Conservation (phyloP, 1,140 invertebrate species). For the Diprion similis region DNA sequence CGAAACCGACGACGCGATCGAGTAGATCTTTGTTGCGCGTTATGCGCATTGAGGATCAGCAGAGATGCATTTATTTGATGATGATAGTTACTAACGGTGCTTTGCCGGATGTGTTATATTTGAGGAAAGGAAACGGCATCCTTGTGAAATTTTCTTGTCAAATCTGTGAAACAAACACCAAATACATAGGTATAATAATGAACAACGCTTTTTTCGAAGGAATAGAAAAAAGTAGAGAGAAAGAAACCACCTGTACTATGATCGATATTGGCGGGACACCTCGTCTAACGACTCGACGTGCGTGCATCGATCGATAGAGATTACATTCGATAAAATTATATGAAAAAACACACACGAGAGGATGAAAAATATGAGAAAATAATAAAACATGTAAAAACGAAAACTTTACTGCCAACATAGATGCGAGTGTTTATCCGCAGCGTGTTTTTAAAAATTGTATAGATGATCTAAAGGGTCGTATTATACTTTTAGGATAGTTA, state of each 20-base stretch:
- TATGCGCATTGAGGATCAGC: neutral
- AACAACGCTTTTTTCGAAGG: too few species aligned
- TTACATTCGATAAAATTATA: neutral
- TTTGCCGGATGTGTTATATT: neutral
- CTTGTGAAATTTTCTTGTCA: neutral
- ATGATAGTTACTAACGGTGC: neutral
- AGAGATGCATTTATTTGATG: neutral
- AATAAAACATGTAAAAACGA: slow-evolving; percentile 8
- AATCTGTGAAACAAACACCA: neutral
- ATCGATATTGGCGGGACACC: neutral
- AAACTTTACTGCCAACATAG: slow-evolving; percentile 4
- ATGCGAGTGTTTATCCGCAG: neutral
- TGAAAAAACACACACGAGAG: neutral
- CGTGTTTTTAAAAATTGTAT: neutral
- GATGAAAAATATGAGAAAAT: neutral
- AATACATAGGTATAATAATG: too few species aligned
- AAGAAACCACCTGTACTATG: too few species aligned
- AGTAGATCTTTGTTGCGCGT: too few species aligned
- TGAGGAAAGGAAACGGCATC: neutral
- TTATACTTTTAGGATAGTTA: neutral
- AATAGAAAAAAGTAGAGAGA: neutral
- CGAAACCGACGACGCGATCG: too few species aligned
- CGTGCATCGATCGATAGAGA: neutral
- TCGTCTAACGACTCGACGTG: neutral
- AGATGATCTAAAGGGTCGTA: neutral